Evolutionary conservation across 1,140 invertebrate genomes (phyloP), one percentile per base, ranked within the genome.

Genomic region (Drosophila trapezifrons): DNA sequence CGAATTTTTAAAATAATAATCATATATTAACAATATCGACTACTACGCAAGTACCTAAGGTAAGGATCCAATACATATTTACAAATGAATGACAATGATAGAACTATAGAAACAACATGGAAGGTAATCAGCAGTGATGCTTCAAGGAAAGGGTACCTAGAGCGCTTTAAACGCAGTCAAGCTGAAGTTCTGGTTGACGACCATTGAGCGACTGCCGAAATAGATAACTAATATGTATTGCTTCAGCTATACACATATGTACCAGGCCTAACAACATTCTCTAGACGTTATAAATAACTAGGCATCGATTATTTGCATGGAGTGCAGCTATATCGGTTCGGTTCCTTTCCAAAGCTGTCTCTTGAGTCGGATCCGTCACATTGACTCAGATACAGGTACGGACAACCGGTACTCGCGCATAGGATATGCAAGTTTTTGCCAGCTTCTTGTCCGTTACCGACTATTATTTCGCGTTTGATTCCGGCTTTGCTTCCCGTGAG

Each of bases 21-120:
- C 51, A 80, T 85, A 72, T 84, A 80, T 80, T 89, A 87, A 87
- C 84, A 89, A 80, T 89, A 90, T 78, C 65, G 49, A 66, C 65
- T 76, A 40, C 64, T 73, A 81, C 63, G 78, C 76, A 81, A 86
- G 54, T 80, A 67, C 66, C 45, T 62, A 70, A 42, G 29, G 35
- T 69, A 35, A 59, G 63, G 63, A 63, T 83, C 70, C 59, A 80
- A 66, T 80, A 72, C 65, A 78, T 89, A 89, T 89, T 89, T 89
- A 89, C 84, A 89, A 89, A 84, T 78, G 77, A 89, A 80, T 78
- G 59, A 51, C 75, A 86, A 78, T 76, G 63, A 51, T 78, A 56
- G 60, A 76, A 52, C 20, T 54, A 75, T 46, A 77, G 66, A 79
- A 85, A 87, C 79, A 87, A 72, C 62, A 65, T 67, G 60, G 38